Evolutionary conservation across 2,888 invertebrate species (phyloP), one percentile per base, ranked within the genome.

Genomic region (Papilio gigon): DNA sequence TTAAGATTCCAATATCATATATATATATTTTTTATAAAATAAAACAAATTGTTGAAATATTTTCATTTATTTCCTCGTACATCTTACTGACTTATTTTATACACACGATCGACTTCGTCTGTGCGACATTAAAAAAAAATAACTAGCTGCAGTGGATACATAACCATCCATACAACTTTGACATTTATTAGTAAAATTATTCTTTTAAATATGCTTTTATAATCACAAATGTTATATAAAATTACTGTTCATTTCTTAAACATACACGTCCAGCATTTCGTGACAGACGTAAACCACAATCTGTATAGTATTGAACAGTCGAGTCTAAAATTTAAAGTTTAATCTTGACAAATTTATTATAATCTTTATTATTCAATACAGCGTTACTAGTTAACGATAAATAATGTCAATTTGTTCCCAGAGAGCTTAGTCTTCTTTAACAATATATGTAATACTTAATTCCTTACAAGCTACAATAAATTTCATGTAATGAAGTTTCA

Each of bases 1-100:
- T 53, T 27, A 50, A 22, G 20, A 47, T 50, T 53, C 27, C 53
- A 53, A 53, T 53, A 0, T 27, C 30, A 56, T 56, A 56, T 27
- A 30, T 30, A 53, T 56, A 53, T 53, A 5, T 44, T 47, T 30
- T 56, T 56, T 56, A 30, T 30, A 30, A 53, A 56, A 56, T 56
- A 56, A 56, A 56, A 56, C 53, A 2, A 53, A 30, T 9, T 56
- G 53, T 30, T 56, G 11, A 30, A 30, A 30, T 56, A 27, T 27
- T 9, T 30, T 30, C 5, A 2, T 53, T 53, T 53, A 53, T 53
- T 53, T 27, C 53, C 14, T 25, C 6, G 27, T 17, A 30, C n/a
- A 56, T 56, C 53, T n/a, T 27, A 6, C n/a, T 11, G 9, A 30
- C 27, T 25, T 22, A 25, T 25, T 25, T 14, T 5, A 1, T 12